Evolutionary conservation across 2,797 vertebrate species (phyloP).

Genomic region (Chiroxiphia lanceolata): DNA sequence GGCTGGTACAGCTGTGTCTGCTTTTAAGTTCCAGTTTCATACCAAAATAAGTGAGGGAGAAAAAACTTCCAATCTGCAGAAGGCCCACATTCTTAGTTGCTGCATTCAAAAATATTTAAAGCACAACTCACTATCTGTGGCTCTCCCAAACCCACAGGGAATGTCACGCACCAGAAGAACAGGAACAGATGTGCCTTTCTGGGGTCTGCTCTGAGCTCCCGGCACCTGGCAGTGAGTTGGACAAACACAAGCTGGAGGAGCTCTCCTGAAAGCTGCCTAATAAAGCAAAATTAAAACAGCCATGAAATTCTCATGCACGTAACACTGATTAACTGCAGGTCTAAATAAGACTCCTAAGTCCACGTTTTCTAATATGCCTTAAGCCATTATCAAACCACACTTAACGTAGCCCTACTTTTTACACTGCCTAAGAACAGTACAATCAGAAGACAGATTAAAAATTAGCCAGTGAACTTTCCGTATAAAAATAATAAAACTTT

Average conservation of each 20-base stretch:
- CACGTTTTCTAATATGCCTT: slow-evolving; percentile 49
- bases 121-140: background rate
- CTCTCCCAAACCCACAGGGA: background rate
- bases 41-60: background rate
- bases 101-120: background rate
- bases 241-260: background rate
- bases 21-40: background rate
- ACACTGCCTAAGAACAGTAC: slow-evolving; percentile 48
- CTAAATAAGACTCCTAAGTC: slow-evolving; percentile 41
- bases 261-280: slow-evolving; percentile 49
- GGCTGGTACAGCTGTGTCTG: background rate
- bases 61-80: background rate
- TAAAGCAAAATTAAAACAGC: slow-evolving; percentile 56
- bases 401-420: slow-evolving; percentile 35
- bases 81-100: background rate
- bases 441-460: slow-evolving; percentile 76
- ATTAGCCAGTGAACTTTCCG: slow-evolving; percentile 70
- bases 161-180: background rate
- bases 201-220: slow-evolving; percentile 1
- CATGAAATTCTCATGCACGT: slow-evolving; percentile 35
- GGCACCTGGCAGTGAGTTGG: background rate
- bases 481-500: slow-evolving; percentile 81
- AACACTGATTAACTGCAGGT: slow-evolving; percentile 57
- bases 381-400: slow-evolving; percentile 39
- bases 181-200: background rate